Evolutionary conservation across 2,888 invertebrate species (phyloP).

Genomic region (Koerneria pararmatus): DNA sequence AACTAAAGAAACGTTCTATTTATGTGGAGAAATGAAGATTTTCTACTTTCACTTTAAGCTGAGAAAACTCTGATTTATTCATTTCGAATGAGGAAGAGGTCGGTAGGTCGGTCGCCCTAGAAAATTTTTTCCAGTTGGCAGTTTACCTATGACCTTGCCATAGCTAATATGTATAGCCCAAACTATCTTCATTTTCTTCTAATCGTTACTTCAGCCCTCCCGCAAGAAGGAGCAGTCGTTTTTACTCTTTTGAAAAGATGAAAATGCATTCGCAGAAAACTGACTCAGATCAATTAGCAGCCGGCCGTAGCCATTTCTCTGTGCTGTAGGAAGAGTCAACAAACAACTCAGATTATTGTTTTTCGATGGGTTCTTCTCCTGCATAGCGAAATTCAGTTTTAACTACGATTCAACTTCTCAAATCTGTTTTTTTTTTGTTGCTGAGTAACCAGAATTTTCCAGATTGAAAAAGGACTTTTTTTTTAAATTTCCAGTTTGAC

Average conservation of each 20-base stretch:
- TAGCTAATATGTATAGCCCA: not conserved
- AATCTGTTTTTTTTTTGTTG: not conserved
- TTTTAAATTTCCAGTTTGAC: not conserved
- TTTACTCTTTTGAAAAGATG: not conserved
- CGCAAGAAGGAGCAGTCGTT: too few species aligned
- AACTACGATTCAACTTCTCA: not conserved
- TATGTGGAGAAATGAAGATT: too few species aligned
- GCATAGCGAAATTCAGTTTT: conserved; percentile 21
- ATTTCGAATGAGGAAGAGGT: too few species aligned
- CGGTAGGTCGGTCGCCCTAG: too few species aligned
- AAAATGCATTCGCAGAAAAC: conserved; percentile 63
- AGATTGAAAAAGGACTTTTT: not conserved
- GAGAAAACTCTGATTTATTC: too few species aligned
- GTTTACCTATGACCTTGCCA: not conserved
- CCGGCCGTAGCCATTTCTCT: conserved; percentile 92
- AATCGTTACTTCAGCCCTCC: not conserved
- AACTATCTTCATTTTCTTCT: not conserved
- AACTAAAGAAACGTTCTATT: too few species aligned
- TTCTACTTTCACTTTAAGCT: too few species aligned
- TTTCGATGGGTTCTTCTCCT: conserved; percentile 90
- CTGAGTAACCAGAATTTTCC: not conserved
- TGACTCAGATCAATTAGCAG: conserved; percentile 98
- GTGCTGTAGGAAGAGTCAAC: conserved; percentile 89
- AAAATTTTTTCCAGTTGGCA: too few species aligned
- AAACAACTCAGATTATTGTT: conserved; percentile 99